These are phyloP conservation scores for Hycleus cichorii DNA, from an alignment of 1,140 invertebrate species.

Conservation along the genomic window DNA sequence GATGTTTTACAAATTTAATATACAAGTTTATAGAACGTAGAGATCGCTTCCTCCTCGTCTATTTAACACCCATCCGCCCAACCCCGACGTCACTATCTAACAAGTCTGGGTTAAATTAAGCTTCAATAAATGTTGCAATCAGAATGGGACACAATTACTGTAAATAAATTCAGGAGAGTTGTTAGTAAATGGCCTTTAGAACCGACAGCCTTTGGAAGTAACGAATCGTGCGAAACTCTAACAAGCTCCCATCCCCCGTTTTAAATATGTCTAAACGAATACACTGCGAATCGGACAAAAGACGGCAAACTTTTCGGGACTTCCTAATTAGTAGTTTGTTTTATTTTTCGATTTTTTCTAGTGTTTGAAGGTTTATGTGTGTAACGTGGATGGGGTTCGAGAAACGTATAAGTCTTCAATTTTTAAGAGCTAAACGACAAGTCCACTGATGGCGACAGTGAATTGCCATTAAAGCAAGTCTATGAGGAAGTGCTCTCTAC, in stretches of 20 bases:
- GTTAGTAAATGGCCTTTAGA: constrained; percentile 25
- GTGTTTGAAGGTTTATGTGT: no score
- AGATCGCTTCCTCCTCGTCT: no score
- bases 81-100: not conserved
- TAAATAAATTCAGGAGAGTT: constrained; percentile 24
- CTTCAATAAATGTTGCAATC: constrained; percentile 24
- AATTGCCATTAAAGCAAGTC: constrained; percentile 27
- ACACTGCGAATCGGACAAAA: no score
- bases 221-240: constrained; percentile 17
- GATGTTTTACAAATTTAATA: no score
- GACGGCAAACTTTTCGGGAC: no score
- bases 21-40: no score
- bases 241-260: constrained; percentile 16
- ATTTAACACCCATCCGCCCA: no score
- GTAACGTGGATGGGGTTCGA: no score
- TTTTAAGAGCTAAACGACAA: no score
- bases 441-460: constrained; percentile 12
- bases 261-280: constrained; percentile 7
- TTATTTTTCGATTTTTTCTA: no score
- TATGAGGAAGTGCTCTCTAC: constrained; percentile 27
- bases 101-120: constrained; percentile 23
- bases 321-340: no score
- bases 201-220: constrained; percentile 19
- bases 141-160: constrained; percentile 24
- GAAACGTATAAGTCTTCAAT: no score